A percentile compares a stretch with the other conserved stretches of the same genome.
Conservation (phyloP, 2,797 vertebrate genomes). For the Enteromius trimaculatus region DNA sequence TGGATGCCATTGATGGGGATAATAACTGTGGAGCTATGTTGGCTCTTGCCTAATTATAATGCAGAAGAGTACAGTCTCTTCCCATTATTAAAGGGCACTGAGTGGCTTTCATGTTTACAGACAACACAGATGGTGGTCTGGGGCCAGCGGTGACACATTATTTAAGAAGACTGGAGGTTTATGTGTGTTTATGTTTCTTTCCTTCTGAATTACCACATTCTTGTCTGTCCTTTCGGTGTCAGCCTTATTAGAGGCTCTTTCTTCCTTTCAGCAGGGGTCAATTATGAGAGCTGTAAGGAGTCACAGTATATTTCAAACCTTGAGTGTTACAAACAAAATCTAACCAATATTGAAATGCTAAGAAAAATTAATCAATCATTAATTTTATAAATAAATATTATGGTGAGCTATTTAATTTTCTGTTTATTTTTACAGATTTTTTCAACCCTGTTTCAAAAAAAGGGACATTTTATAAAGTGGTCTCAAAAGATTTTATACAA, state of each 20-base stretch:
- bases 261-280: constrained; percentile 35
- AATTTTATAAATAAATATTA: too few species aligned
- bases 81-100: constrained; percentile 54
- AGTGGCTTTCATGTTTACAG: constrained; percentile 67
- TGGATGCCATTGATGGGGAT: background rate
- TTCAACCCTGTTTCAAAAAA: background rate
- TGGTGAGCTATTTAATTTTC: background rate
- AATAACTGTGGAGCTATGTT: background rate
- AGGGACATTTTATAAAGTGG: background rate
- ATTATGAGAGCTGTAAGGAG: constrained; percentile 7
- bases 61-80: constrained; percentile 20
- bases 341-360: background rate
- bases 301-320: background rate
- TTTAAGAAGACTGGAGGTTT: constrained; percentile 21
- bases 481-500: too few species aligned
- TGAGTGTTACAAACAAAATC: background rate
- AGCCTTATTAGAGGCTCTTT: constrained; percentile 38
- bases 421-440: background rate
- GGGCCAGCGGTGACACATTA: constrained; percentile 6
- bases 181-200: constrained; percentile 32
- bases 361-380: too few species aligned
- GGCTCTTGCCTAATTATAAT: constrained; percentile 46
- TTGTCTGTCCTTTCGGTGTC: constrained; percentile 4
- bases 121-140: constrained; percentile 65
- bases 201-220: constrained; percentile 17